Base-by-base conservation (phyloP, 2,113 vertebrate genomes). In the Oenanthe melanoleuca region DNA sequence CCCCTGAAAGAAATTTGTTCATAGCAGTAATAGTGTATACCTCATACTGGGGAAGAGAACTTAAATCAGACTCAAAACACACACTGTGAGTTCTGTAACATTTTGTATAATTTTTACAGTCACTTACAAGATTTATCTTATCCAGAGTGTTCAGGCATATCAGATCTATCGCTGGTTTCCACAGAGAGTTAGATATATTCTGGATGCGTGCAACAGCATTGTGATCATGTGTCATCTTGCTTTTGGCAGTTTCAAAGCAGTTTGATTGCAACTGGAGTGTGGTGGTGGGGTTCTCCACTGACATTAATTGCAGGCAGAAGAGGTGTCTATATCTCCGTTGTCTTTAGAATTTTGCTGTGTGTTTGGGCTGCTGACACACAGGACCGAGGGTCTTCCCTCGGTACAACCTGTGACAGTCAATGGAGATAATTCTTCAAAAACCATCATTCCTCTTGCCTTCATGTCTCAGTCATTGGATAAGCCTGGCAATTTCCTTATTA, bases 351-450 rank as follows among this genome's bases (percentile, higher is more conserved):
- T 86, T 70, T 63, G 25, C 66, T 85, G 38, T 1, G 0, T 56
- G 25, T 66, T 89, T 70, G 53, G 15, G 34, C 65, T 84, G 73
- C 44, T 52, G 56, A 31, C 56, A 16, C 2, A 19, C 23, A 52
- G 61, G 59, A 45, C 26, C n/a, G 65, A 50, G 31, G 23, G 11
- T 5, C 52, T 86, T 92, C 16, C 9, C 49, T 63, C 49, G 42
- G 24, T 28, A 56, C 15, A 45, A 5, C 13, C 50, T 42, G 4
- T 60, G 57, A 34, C 20, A 31, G 11, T 98, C 86, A 98, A 97
- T 24, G 98, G 98, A 34, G 98, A 98, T 97, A 98, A 98, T 95
- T 98, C 98, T 97, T 98, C 98, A 98, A 78, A 97, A 92, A 98
- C 97, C 2, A 80, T 98, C 34, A 67, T 98, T 97, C 98, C 98